phyloP scores from a whole-genome alignment of 2,888 invertebrate species.

The Agonopterix heracliana region DNA sequence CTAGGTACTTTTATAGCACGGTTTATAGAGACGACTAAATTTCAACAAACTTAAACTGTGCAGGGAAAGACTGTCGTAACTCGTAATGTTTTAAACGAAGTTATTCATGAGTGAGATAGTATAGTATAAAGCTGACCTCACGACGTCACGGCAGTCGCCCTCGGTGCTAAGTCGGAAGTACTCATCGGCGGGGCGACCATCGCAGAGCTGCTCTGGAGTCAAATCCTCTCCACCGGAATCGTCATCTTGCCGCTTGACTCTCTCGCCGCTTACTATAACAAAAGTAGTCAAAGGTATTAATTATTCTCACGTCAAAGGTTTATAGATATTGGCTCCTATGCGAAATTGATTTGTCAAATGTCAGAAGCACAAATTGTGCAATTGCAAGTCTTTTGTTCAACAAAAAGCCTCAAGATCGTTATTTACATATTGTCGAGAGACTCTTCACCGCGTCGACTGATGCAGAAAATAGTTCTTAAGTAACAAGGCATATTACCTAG shows the following conservation, averaged over 20 bases:
- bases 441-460: no score
- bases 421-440: no score
- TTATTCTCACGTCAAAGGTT: no score
- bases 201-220: constrained; percentile 88
- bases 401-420: no score
- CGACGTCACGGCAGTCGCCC: constrained; percentile 94
- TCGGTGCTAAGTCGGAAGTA: constrained; percentile 91
- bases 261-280: constrained; percentile 63
- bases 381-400: no score
- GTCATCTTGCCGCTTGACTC: constrained; percentile 81
- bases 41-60: no score
- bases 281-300: background rate
- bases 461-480: constrained; percentile 9
- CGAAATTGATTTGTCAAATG: no score
- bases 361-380: no score
- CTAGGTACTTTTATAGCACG: no score
- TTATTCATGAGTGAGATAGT: background rate
- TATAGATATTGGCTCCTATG: no score
- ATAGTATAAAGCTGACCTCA: constrained; percentile 75
- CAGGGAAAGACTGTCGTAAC: no score
- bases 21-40: no score
- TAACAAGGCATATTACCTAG: constrained; percentile 16
- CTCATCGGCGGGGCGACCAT: constrained; percentile 91
- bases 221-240: constrained; percentile 78
- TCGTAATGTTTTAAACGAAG: background rate